Percentiles rank a stretch among this genome's conserved stretches.
Evolutionary conservation across 2,797 vertebrate species (phyloP).

Genomic region (Megalops cyprinoides): DNA sequence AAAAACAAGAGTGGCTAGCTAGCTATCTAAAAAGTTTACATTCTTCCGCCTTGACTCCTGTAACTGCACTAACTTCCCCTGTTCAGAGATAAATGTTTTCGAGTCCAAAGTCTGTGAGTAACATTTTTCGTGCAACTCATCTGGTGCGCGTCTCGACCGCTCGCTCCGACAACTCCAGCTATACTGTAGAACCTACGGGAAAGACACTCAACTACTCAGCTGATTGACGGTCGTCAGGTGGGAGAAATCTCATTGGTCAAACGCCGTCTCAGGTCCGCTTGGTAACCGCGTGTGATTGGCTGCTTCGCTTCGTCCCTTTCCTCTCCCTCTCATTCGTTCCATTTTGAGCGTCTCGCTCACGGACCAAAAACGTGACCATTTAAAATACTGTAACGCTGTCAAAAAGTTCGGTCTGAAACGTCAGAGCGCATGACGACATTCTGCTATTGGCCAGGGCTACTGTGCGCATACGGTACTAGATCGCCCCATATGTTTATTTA

Average conservation of each 20-base stretch:
- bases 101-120: constrained; percentile 35
- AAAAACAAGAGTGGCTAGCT: constrained; percentile 35
- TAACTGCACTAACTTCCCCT: neutral
- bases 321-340: constrained; percentile 31
- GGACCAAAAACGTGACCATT: constrained; percentile 50
- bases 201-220: constrained; percentile 53
- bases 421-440: neutral
- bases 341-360: constrained; percentile 28
- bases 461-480: neutral
- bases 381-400: constrained; percentile 15
- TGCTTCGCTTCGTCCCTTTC: neutral
- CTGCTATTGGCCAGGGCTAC: neutral
- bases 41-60: constrained; percentile 19
- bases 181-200: constrained; percentile 47
- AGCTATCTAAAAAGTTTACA: constrained; percentile 32
- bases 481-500: neutral
- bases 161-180: constrained; percentile 24
- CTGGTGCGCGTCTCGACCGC: neutral
- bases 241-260: constrained; percentile 45
- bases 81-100: neutral
- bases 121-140: constrained; percentile 42
- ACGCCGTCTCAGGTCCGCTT: constrained; percentile 39
- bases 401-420: neutral
- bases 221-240: constrained; percentile 57
- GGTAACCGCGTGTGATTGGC: constrained; percentile 53